Evolutionary conservation across 2,797 vertebrate genomes (phyloP).

Genomic region (Aotus griseimembra): DNA sequence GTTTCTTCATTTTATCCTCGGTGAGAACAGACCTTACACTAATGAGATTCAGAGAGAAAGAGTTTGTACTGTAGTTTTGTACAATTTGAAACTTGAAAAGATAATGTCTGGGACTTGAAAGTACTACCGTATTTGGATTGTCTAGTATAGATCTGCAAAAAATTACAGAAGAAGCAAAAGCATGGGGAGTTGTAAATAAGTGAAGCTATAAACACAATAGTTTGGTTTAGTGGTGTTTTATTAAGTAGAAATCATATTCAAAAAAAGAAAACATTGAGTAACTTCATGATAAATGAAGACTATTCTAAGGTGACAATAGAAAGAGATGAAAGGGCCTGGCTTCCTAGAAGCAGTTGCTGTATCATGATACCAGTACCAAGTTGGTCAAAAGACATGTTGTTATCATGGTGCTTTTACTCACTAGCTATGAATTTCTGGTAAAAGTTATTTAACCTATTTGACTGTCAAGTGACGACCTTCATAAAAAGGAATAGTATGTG

Average conservation of each 20-base stretch:
- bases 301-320: neutral
- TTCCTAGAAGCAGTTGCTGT: neutral
- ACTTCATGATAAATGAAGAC: neutral
- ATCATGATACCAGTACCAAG: neutral
- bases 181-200: neutral
- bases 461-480: neutral
- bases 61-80: neutral
- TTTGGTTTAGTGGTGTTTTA: neutral
- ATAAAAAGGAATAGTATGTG: neutral
- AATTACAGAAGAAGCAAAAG: neutral
- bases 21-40: too few species aligned
- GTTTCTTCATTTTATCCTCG: too few species aligned
- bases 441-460: neutral
- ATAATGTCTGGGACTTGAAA: neutral
- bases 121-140: neutral
- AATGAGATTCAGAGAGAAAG: neutral
- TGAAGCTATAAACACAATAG: neutral
- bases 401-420: neutral
- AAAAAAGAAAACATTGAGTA: neutral
- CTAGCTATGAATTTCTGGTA: neutral
- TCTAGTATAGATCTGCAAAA: neutral
- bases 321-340: neutral
- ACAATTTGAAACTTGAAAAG: neutral
- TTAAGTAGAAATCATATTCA: neutral
- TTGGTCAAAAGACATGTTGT: neutral